Evolutionary conservation across 1,140 invertebrate genomes (phyloP), one percentile per base, ranked within the genome.

Genomic region (Lerema accius): DNA sequence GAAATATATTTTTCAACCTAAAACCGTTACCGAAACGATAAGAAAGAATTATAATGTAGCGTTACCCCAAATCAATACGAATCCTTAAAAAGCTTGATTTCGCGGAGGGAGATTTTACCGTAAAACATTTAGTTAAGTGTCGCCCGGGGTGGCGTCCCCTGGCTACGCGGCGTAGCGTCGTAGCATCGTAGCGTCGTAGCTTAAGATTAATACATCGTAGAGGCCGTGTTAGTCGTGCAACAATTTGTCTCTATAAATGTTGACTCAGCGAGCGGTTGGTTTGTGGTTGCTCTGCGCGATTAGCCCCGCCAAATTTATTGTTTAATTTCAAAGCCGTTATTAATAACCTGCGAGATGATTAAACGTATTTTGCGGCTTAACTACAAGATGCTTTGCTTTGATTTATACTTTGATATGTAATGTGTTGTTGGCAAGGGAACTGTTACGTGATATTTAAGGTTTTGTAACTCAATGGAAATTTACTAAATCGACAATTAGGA

Each of bases 241-340:
- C 86, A 88, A 90, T 90, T 90, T 90, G 88, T 90, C 88, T 90
- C 86, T 90, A 90, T 90, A 90, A 90, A 90, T 84, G 88, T 88
- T 88, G 85, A 89, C 76, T 90, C 88, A 90, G 88, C 87, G 78
- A 76, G 78, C 74, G 77, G 79, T 77, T 80, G 76, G 72, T 67
- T 81, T 81, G 86, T 82, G 86, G 84, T 76, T 77, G 73, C 69
- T 78, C 75, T 73, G 81, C 82, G 78, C 82, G 86, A 90, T 89
- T 90, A 90, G 84, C 86, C 69, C 67, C 80, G 73, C 80, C 74
- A 82, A 90, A 90, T 90, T 90, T 90, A 89, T 90, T 90, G 86
- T 90, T 90, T 89, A 89, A 90, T 90, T 86, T 82, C 84, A 83
- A 88, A 85, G 78, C 69, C 69, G 86, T 89, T 89, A 90, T 90